Conservation (phyloP, 2,888 invertebrate genomes). For the Aspidiotus rigidus region DNA sequence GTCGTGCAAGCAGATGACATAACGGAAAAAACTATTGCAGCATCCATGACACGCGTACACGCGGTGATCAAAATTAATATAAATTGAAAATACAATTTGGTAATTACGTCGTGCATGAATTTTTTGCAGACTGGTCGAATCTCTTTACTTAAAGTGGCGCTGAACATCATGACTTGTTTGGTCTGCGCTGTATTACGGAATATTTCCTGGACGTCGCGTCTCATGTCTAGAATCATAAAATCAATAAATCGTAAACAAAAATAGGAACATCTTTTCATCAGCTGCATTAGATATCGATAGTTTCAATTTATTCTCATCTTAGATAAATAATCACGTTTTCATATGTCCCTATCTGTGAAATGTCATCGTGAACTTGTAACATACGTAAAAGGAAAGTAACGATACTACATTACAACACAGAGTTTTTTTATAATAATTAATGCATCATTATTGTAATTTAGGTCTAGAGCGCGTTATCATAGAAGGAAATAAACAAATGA, state of each 20-base stretch:
- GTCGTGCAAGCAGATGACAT: too few relatives aligned
- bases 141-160: conserved; percentile 97
- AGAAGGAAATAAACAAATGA: too few relatives aligned
- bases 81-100: conserved; percentile 33
- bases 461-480: too few relatives aligned
- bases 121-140: conserved; percentile 99
- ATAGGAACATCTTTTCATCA: background rate
- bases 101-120: conserved; percentile 98
- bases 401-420: too few relatives aligned
- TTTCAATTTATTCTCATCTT: background rate
- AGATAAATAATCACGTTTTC: background rate
- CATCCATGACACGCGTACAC: too few relatives aligned
- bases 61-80: too few relatives aligned
- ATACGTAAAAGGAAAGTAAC: too few relatives aligned
- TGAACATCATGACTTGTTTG: conserved; percentile 99
- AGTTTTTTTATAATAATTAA: too few relatives aligned
- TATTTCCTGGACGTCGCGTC: conserved; percentile 98
- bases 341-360: background rate
- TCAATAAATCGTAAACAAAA: too few relatives aligned
- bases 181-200: conserved; percentile 97
- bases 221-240: conserved; percentile 68
- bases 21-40: too few relatives aligned
- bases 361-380: background rate
- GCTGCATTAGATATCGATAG: background rate
- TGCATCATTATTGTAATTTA: too few relatives aligned